Conservation (phyloP, 2,113 vertebrate genomes). For the Actinemys pallida region DNA sequence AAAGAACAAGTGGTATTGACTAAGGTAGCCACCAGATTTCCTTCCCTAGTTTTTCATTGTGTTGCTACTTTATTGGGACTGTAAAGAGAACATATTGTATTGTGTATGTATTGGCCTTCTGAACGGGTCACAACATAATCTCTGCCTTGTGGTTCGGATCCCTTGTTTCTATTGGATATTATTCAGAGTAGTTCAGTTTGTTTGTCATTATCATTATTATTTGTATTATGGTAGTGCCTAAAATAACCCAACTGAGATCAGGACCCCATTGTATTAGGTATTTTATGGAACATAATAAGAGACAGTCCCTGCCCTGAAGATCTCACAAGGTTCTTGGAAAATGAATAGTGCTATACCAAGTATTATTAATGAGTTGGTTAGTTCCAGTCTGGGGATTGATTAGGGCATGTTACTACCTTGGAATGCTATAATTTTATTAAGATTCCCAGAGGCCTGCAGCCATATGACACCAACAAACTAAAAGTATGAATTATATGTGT, state of each 20-base stretch:
- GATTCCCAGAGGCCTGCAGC: neutral
- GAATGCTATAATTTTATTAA: neutral
- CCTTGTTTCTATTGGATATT: neutral
- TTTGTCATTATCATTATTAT: neutral
- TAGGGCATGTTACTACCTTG: neutral
- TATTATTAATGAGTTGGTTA: neutral
- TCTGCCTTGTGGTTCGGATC: neutral
- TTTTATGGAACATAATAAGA: neutral
- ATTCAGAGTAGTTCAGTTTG: neutral
- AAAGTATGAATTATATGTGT: neutral
- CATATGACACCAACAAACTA: neutral
- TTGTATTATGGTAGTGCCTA: neutral
- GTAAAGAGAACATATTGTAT: neutral
- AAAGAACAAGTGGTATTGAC: slow-evolving; percentile 13
- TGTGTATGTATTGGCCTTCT: neutral
- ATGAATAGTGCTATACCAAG: neutral
- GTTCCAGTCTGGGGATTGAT: neutral
- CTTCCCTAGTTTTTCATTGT: neutral
- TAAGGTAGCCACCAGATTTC: slow-evolving; percentile 1
- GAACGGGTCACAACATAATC: neutral
- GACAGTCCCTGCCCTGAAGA: neutral
- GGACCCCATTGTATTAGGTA: neutral
- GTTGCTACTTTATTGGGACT: neutral
- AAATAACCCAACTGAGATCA: neutral
- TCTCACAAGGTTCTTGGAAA: neutral